Evolutionary conservation across 2,113 vertebrate species (phyloP), one percentile per base, ranked within the genome.

Genomic region (Cranoglanis bouderius): DNA sequence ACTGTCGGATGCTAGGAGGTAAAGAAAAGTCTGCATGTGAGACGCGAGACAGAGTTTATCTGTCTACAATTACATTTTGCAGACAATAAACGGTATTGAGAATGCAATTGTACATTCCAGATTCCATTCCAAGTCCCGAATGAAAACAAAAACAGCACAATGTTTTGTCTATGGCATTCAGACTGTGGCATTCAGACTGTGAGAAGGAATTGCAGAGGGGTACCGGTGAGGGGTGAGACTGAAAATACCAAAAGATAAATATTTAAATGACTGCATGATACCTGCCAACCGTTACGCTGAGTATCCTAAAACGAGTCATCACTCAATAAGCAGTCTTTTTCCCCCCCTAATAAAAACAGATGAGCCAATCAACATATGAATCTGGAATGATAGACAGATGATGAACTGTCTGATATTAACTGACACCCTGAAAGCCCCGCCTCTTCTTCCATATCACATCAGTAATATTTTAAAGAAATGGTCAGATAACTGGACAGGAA

Each of bases 1-100:
- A 99, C 93, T 99, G 98, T 18, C 98, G 98, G 78, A 99, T 99
- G 93, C 98, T 99, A 92, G 38, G 9, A 90, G 2, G 89, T 13
- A 84, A 18, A 78, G 35, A 83, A 82, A 61, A 9, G 53, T 40
- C 3, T 2, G 16, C 16, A 32, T 14, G n/a, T 49, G 1, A 72
- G 18, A 55, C 1, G 24, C 49, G 26, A 24, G 6, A 16, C 5
- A 19, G 32, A 43, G 43, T 6, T 49, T 78, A 13, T 49, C 8
- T 2, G 49, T 80, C 49, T 53, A 53, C 32, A 8, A 24, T 18
- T 82, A 6, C 2, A 51, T 82, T 55, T 38, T 13, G 51, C 18
- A 57, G 19, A 4, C 53, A 55, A 32, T 9, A 80, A 32, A 53
- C 13, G 16, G 29, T 19, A 53, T 51, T 6, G 14, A n/a, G 46